A percentile compares a stretch with the other conserved stretches of the same genome.
These are phyloP conservation scores for Rhizomys pruinosus DNA, from an alignment of 2,113 vertebrate genomes.

Conservation along the genomic window DNA sequence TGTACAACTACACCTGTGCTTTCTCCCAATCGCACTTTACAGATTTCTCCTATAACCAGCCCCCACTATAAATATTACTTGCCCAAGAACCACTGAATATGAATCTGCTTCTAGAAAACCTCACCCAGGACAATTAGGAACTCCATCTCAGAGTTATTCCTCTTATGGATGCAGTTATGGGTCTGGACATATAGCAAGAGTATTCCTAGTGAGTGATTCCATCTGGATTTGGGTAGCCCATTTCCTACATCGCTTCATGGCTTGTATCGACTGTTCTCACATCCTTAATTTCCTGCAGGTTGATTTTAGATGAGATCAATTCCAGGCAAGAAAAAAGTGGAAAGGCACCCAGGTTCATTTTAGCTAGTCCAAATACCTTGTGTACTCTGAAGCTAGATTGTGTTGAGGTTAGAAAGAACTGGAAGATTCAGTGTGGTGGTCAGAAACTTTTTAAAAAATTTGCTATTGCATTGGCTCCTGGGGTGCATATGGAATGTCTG, in stretches of 20 bases:
- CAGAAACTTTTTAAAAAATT: conserved; percentile 1
- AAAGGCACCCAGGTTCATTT: background rate
- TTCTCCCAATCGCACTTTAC: background rate
- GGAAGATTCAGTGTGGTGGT: background rate
- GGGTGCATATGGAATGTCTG: conserved; percentile 6
- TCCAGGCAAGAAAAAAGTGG: background rate
- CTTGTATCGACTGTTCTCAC: background rate
- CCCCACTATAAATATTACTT: background rate
- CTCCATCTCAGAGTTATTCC: background rate
- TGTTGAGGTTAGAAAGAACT: background rate
- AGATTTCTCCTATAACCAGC: conserved; percentile 1
- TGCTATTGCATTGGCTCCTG: conserved; percentile 30
- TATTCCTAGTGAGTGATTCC: background rate
- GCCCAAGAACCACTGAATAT: background rate
- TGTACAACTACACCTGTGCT: background rate
- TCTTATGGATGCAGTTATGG: background rate
- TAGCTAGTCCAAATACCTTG: background rate
- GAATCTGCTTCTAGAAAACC: background rate
- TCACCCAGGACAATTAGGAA: background rate
- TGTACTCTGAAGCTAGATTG: background rate
- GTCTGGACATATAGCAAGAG: background rate
- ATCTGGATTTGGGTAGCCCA: background rate
- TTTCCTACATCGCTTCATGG: background rate
- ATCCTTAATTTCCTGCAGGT: background rate
- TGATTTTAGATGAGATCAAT: background rate